These are phyloP conservation scores for Columba livia DNA, from an alignment of 2,113 vertebrate species.

Conservation along the genomic window DNA sequence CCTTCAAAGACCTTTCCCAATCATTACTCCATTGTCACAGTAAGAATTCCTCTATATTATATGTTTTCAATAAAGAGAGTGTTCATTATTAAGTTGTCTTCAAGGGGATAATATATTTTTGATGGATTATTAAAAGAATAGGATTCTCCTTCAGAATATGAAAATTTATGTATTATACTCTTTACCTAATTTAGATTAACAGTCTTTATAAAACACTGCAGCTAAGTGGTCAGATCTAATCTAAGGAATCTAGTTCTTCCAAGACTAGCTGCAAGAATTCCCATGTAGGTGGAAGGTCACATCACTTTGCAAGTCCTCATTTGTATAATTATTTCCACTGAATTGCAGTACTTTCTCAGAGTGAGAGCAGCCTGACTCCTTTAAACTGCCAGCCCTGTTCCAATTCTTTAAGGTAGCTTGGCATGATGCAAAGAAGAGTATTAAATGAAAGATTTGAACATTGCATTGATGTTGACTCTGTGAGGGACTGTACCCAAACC, in stretches of 20 bases:
- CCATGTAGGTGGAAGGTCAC: neutral
- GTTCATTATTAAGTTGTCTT: neutral
- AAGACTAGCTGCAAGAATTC: neutral
- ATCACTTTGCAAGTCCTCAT: neutral
- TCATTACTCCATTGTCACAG: conserved; percentile 95
- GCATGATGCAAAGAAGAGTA: neutral
- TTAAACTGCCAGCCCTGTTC: neutral
- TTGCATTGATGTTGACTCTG: neutral
- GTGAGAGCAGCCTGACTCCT: neutral
- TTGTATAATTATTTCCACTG: neutral
- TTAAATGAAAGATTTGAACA: neutral
- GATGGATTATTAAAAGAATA: neutral
- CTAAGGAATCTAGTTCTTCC: neutral
- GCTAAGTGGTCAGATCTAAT: neutral
- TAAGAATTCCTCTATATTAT: conserved; percentile 68
- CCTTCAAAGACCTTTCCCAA: conserved; percentile 98
- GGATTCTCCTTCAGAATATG: neutral
- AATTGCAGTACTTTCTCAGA: neutral
- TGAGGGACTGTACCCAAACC: neutral
- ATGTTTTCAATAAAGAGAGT: neutral
- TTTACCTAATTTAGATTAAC: neutral
- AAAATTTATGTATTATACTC: neutral
- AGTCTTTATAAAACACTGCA: neutral
- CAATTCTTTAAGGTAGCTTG: neutral
- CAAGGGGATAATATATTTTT: neutral